Conservation (phyloP, 2,888 invertebrate species). For the Trachelus iudaicus region DNA sequence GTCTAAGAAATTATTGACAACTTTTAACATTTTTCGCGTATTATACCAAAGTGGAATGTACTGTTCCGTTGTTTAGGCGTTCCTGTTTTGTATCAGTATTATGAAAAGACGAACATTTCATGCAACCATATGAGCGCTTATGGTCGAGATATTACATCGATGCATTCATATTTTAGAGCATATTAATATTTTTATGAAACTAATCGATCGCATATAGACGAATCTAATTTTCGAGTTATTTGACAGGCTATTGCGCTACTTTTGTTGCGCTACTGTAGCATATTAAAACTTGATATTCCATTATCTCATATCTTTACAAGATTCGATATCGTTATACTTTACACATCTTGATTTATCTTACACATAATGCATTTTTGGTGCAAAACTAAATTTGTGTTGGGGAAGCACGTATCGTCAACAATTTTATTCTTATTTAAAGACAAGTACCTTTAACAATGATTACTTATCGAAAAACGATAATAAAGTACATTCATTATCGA, state of each 20-base stretch:
- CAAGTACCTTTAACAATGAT: conserved; percentile 4
- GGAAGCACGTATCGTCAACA: conserved; percentile 53
- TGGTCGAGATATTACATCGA: background rate
- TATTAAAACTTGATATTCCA: background rate
- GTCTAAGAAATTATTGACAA: background rate
- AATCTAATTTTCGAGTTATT: background rate
- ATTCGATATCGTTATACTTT: conserved; percentile 16
- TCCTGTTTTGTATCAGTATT: background rate
- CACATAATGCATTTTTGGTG: conserved; percentile 22
- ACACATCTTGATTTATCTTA: conserved; percentile 18
- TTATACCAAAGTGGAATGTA: background rate
- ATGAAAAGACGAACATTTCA: background rate
- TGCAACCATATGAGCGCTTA: background rate
- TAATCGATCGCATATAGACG: background rate
- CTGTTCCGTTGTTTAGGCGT: background rate
- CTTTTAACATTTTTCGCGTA: background rate
- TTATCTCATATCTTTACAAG: conserved; percentile 23
- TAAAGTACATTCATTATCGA: background rate
- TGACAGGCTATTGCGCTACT: conserved; percentile 11
- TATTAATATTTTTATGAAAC: background rate
- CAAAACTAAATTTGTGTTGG: conserved; percentile 38
- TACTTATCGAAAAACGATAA: conserved; percentile 1
- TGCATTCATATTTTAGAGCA: background rate
- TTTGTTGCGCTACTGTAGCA: conserved; percentile 9
- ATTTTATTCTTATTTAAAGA: conserved; percentile 13